phyloP scores from a whole-genome alignment of 2,888 invertebrate species.

The Agrotis segetum region DNA sequence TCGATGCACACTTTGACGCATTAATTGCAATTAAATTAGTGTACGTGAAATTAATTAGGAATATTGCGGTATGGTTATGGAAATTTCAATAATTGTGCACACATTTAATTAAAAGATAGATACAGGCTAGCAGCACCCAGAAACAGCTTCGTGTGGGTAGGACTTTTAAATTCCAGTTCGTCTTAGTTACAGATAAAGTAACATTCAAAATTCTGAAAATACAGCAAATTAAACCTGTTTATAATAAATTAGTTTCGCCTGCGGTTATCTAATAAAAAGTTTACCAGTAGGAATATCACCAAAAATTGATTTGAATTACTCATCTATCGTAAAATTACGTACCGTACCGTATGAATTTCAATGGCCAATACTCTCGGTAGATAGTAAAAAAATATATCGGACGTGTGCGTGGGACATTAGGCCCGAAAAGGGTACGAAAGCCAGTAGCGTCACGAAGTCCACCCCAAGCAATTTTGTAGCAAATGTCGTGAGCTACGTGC shows the following conservation, averaged over 20 bases:
- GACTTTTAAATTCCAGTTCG: too few species aligned
- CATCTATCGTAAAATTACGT: slow-evolving; percentile 63
- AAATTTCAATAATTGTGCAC: neutral
- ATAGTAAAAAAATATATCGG: slow-evolving; percentile 81
- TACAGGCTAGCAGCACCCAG: too few species aligned
- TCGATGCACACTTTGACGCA: slow-evolving; percentile 32
- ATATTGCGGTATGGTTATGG: neutral
- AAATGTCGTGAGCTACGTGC: slow-evolving; percentile 90
- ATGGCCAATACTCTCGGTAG: slow-evolving; percentile 75
- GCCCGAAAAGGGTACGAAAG: slow-evolving; percentile 81
- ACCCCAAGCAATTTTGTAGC: slow-evolving; percentile 90
- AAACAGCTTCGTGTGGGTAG: too few species aligned
- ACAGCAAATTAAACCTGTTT: too few species aligned
- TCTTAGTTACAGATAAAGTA: too few species aligned
- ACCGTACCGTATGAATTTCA: slow-evolving; percentile 75
- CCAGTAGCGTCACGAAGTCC: slow-evolving; percentile 84
- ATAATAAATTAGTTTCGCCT: too few species aligned
- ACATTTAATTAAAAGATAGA: neutral
- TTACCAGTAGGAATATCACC: neutral
- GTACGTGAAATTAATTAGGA: neutral
- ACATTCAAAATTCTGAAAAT: too few species aligned
- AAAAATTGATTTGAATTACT: slow-evolving; percentile 51
- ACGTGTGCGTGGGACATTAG: slow-evolving; percentile 86
- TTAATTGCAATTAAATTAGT: slow-evolving; percentile 14
- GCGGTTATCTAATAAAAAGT: neutral